A percentile compares a stretch with the other conserved stretches of the same genome.
Conservation (phyloP, 2,888 invertebrate genomes). For the Phaedon cochleariae region DNA sequence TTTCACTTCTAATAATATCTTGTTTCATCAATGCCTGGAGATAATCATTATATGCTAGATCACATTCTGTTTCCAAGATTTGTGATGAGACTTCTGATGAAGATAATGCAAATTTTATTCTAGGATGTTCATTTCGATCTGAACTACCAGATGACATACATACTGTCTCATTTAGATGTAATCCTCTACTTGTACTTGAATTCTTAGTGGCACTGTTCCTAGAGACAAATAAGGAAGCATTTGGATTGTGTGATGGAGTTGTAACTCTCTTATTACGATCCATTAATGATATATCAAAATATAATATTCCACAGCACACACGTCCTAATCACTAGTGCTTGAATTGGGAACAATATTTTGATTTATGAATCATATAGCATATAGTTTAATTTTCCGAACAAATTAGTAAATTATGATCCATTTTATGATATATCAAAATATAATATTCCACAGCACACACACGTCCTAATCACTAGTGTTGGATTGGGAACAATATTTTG, state of each 20-base stretch:
- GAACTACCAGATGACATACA: neutral
- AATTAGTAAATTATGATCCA: too few relatives aligned
- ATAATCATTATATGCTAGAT: conserved; percentile 26
- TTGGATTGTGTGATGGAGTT: conserved; percentile 26
- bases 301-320: too few relatives aligned
- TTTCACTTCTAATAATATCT: conserved; percentile 17
- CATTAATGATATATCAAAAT: too few relatives aligned
- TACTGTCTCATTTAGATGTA: neutral
- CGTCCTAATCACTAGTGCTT: too few relatives aligned
- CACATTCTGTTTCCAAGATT: conserved; percentile 25
- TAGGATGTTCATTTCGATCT: conserved; percentile 7
- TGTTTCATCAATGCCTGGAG: conserved; percentile 21
- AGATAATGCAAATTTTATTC: conserved; percentile 19
- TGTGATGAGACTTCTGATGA: neutral
- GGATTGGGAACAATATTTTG: too few relatives aligned
- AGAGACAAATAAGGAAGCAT: conserved; percentile 15
- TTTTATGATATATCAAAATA: too few relatives aligned
- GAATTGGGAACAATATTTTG: too few relatives aligned
- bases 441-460: too few relatives aligned
- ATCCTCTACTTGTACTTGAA: neutral
- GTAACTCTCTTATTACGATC: too few relatives aligned
- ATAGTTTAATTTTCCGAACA: too few relatives aligned
- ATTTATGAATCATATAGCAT: too few relatives aligned
- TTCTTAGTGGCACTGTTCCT: conserved; percentile 19
- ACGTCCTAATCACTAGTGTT: too few relatives aligned